Evolutionary conservation across 2,797 vertebrate species (phyloP).

Genomic region (Denticeps clupeoides): DNA sequence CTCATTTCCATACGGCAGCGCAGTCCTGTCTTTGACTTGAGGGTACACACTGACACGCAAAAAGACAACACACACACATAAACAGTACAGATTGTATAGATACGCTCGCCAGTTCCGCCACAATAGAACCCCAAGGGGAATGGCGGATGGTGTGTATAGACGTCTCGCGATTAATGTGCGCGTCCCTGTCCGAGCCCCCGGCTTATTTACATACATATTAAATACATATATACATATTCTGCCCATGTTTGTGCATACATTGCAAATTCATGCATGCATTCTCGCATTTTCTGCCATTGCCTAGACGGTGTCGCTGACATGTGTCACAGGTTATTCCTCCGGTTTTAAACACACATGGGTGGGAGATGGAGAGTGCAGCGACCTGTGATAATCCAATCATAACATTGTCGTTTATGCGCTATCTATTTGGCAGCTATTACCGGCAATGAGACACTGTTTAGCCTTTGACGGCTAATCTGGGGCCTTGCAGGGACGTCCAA

Average conservation of each 20-base stretch:
- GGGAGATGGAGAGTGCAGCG: conserved; percentile 17
- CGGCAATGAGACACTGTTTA: conserved; percentile 24
- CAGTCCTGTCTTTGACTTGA: conserved; percentile 2
- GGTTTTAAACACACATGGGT: conserved; percentile 16
- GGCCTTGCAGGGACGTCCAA: conserved; percentile 7
- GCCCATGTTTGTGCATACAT: conserved; percentile 7
- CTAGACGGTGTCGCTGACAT: conserved; percentile 24
- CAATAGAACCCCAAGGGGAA: conserved; percentile 32
- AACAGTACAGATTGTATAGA: conserved; percentile 2
- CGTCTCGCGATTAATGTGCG: conserved; percentile 33
- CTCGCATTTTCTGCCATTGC: conserved; percentile 26
- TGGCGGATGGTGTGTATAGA: conserved; percentile 5
- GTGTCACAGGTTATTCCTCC: conserved; percentile 24
- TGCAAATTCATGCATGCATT: conserved; percentile 10
- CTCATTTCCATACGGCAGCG: conserved; percentile 18
- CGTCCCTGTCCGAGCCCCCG: conserved; percentile 23
- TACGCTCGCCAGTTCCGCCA: conserved; percentile 17
- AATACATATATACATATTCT: conserved; percentile 31
- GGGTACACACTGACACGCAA: conserved; percentile 3
- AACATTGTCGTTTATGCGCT: conserved; percentile 28
- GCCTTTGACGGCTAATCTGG: conserved; percentile 21
- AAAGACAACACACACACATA: conserved; percentile 1
- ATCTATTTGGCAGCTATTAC: conserved; percentile 32
- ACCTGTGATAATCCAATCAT: conserved; percentile 38
- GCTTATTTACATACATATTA: conserved; percentile 59